Conservation (phyloP, 2,888 invertebrate species). For the Ceramica pisi region DNA sequence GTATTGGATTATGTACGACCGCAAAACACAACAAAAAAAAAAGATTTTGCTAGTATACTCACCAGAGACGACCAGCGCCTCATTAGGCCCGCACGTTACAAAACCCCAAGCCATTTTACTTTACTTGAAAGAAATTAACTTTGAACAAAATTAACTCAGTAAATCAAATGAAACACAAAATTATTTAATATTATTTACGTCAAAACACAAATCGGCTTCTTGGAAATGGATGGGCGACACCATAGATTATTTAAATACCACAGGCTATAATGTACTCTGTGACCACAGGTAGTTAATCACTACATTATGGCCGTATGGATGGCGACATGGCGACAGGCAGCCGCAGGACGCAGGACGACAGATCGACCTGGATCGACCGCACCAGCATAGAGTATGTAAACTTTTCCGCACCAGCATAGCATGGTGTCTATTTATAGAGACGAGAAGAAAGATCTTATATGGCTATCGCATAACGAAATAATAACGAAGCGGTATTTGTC, state of each 20-base stretch:
- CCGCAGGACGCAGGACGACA: no score
- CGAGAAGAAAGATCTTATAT: no score
- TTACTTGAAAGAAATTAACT: constrained; percentile 65
- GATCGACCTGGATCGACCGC: no score
- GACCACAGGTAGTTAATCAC: constrained; percentile 13
- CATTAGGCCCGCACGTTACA: constrained; percentile 98
- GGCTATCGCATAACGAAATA: no score
- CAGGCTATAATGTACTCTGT: no score
- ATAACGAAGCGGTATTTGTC: no score
- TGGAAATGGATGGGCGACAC: constrained; percentile 57
- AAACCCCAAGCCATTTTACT: constrained; percentile 95
- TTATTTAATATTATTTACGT: constrained; percentile 67
- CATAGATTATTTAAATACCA: constrained; percentile 1
- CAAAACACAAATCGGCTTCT: constrained; percentile 80
- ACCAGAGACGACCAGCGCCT: constrained; percentile 98
- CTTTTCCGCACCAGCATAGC: no score
- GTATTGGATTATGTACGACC: background rate
- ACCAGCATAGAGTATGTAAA: no score
- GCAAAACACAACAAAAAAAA: constrained; percentile 40
- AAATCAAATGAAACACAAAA: constrained; percentile 73
- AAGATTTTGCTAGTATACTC: constrained; percentile 69
- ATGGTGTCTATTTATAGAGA: no score
- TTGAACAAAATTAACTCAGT: constrained; percentile 72
- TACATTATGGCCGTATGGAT: background rate
- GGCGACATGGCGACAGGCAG: no score